Conservation (phyloP, 2,888 invertebrate genomes). For the Proisotoma minuta region DNA sequence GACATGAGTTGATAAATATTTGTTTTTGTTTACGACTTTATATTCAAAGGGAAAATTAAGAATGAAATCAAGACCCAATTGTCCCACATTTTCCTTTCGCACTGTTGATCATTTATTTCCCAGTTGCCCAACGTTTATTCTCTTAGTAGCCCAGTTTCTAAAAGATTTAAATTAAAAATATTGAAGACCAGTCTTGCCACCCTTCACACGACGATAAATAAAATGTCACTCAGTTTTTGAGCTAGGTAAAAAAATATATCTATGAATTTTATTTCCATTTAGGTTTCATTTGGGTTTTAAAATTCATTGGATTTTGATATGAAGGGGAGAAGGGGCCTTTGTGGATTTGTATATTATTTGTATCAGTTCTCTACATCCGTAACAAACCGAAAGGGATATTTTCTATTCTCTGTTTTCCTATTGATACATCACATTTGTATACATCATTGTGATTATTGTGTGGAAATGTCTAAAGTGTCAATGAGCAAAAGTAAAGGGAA, state of each 20-base stretch:
- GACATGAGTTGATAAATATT: slow-evolving; percentile 42
- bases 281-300: not conserved
- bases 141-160: not conserved
- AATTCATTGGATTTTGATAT: not conserved
- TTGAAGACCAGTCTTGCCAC: not conserved
- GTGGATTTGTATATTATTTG: not conserved
- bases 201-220: not conserved
- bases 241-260: not conserved
- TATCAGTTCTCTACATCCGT: too few species aligned
- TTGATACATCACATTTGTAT: slow-evolving; percentile 3
- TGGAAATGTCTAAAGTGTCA: slow-evolving; percentile 16
- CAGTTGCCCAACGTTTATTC: not conserved
- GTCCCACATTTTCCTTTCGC: not conserved
- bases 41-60: not conserved
- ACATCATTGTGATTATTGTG: slow-evolving; percentile 11
- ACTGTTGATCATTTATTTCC: not conserved
- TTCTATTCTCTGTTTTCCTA: not conserved
- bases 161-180: not conserved
- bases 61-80: not conserved
- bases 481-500: slow-evolving; percentile 27
- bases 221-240: not conserved
- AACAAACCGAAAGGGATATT: not conserved
- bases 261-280: not conserved
- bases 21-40: slow-evolving; percentile 33
- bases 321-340: not conserved